Conservation (phyloP, 1,140 invertebrate species). For the Drosophila erecta region DNA sequence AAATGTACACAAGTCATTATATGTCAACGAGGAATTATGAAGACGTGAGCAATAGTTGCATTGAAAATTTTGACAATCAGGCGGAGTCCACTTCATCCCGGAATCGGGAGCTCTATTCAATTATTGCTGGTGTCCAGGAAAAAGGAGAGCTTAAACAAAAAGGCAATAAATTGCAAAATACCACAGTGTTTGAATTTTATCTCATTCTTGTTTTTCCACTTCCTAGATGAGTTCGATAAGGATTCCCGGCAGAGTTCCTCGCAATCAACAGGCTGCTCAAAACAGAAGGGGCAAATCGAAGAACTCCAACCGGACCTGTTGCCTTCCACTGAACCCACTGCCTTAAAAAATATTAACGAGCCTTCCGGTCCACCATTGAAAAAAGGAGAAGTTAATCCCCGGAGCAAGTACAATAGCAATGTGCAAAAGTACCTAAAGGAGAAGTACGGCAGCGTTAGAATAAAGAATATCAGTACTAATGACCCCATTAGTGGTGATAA, state of each 20-base stretch:
- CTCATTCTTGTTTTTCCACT: neutral
- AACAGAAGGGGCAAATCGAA: slow-evolving; percentile 3
- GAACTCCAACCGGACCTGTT: slow-evolving; percentile 60
- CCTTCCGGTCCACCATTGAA: neutral
- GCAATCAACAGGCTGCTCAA: slow-evolving; percentile 5
- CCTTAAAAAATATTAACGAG: neutral
- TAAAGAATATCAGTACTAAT: neutral
- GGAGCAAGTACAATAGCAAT: slow-evolving; percentile 60
- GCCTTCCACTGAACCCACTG: slow-evolving; percentile 28
- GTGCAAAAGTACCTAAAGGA: slow-evolving; percentile 62
- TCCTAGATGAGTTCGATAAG: slow-evolving; percentile 47
- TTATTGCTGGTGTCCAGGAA: neutral
- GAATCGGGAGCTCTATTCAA: neutral
- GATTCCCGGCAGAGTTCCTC: slow-evolving; percentile 12
- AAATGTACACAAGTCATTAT: neutral
- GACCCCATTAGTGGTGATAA: slow-evolving; percentile 1
- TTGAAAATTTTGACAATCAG: slow-evolving; percentile 19
- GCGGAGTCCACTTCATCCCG: neutral
- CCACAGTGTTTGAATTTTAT: too few relatives aligned
- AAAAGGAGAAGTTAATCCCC: slow-evolving; percentile 34
- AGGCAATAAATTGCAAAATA: neutral
- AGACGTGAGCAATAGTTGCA: slow-evolving; percentile 2
- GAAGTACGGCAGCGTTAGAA: slow-evolving; percentile 51
- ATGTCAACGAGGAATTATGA: neutral
- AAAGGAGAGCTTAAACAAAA: slow-evolving; percentile 12